Evolutionary conservation across 2,888 invertebrate species (phyloP).

Genomic region (Eueremaeus valkanovi): DNA sequence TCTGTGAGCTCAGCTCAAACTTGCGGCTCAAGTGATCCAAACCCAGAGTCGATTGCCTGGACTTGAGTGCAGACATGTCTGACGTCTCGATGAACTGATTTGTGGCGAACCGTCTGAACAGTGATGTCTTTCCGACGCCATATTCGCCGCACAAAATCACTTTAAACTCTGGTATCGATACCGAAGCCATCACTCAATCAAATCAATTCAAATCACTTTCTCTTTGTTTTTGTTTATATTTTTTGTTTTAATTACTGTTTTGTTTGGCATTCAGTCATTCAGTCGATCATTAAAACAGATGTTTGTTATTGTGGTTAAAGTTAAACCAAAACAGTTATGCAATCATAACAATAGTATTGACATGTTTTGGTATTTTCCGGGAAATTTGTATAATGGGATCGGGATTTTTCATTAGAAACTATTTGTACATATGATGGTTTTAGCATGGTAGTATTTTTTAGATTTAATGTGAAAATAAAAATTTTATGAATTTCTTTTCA

Average conservation of each 20-base stretch:
- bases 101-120: conserved; percentile 84
- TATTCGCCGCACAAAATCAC: conserved; percentile 93
- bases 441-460: no score
- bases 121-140: conserved; percentile 89
- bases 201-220: not conserved
- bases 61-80: conserved; percentile 60
- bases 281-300: no score
- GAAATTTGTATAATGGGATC: no score
- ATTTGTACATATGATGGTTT: no score
- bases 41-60: conserved; percentile 69
- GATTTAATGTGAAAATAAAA: no score
- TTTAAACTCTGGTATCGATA: conserved; percentile 74
- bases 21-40: conserved; percentile 68
- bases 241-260: no score
- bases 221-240: not conserved
- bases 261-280: no score
- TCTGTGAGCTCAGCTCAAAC: conserved; percentile 36
- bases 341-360: not conserved
- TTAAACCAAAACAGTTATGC: not conserved
- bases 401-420: no score
- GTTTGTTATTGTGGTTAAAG: no score
- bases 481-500: no score
- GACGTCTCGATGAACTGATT: conserved; percentile 78
- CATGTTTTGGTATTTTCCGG: no score
- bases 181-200: conserved; percentile 42